These are phyloP conservation scores for Drosophila sp. DNA, from an alignment of 1,140 invertebrate species.

Conservation along the genomic window DNA sequence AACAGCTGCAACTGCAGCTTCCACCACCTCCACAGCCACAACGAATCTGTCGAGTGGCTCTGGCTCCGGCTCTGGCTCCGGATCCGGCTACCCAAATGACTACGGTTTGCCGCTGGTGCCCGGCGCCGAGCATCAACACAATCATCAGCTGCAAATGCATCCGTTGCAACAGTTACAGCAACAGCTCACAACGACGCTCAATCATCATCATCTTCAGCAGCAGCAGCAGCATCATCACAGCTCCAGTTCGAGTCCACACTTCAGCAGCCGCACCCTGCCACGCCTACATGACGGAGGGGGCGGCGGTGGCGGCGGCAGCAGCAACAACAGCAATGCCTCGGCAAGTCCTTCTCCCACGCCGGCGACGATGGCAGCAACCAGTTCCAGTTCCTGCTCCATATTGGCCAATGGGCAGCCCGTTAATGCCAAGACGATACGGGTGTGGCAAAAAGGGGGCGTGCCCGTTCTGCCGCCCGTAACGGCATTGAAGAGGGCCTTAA, in stretches of 20 bases:
- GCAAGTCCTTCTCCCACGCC: conserved; percentile 54
- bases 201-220: conserved; percentile 44
- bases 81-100: conserved; percentile 89
- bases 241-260: conserved; percentile 66
- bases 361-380: conserved; percentile 11
- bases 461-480: conserved; percentile 92
- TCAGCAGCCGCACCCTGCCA: conserved; percentile 74
- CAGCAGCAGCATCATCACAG: conserved; percentile 36
- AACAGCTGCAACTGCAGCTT: conserved; percentile 43
- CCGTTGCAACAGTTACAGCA: conserved; percentile 77
- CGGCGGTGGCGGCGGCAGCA: conserved; percentile 64
- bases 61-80: conserved; percentile 47
- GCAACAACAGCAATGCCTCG: conserved; percentile 38
- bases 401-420: conserved; percentile 84
- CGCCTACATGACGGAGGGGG: conserved; percentile 65
- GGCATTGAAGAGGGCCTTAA: conserved; percentile 91
- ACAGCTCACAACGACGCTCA: conserved; percentile 66
- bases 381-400: conserved; percentile 73
- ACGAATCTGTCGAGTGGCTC: conserved; percentile 67
- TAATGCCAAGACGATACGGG: conserved; percentile 91
- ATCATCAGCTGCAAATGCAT: conserved; percentile 81
- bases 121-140: conserved; percentile 81
- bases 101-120: conserved; percentile 90
- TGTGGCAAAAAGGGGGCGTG: conserved; percentile 93
- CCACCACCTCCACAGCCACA: conserved; percentile 72